These are phyloP conservation scores for Diarsia mendica DNA, from an alignment of 2,888 invertebrate species.

Conservation along the genomic window DNA sequence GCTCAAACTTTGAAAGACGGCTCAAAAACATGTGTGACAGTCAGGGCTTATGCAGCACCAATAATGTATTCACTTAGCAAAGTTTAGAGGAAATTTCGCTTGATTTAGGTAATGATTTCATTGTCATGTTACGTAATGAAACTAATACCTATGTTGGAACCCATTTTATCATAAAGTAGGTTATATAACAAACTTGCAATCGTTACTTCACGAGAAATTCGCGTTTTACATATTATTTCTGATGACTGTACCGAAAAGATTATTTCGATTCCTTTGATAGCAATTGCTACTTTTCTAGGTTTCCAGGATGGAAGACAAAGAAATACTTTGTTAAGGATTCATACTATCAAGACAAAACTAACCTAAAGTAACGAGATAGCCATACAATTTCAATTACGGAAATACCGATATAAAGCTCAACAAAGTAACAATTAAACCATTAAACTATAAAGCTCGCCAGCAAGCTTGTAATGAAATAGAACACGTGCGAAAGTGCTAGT, in stretches of 20 bases:
- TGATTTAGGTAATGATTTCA: no score
- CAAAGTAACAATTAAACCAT: slow-evolving; percentile 30
- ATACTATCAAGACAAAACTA: not conserved
- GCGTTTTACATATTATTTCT: no score
- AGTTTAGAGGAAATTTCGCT: no score
- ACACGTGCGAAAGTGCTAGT: slow-evolving; percentile 25
- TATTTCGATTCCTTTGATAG: not conserved
- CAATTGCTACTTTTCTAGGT: not conserved
- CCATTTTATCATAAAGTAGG: no score
- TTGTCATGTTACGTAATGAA: no score
- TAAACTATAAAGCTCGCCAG: slow-evolving; percentile 24
- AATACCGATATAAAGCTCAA: slow-evolving; percentile 5
- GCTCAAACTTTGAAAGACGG: not conserved
- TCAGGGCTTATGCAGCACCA: no score
- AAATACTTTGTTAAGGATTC: not conserved
- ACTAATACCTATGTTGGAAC: no score
- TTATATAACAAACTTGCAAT: no score
- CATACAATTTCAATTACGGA: slow-evolving; percentile 3
- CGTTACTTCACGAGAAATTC: no score
- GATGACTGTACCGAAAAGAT: not conserved
- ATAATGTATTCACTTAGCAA: no score
- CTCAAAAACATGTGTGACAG: not conserved
- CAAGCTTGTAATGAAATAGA: slow-evolving; percentile 24
- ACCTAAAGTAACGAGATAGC: not conserved
- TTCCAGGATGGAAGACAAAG: not conserved